Evolutionary conservation across 2,113 vertebrate genomes (phyloP).

Genomic region (Pholis gunnellus): DNA sequence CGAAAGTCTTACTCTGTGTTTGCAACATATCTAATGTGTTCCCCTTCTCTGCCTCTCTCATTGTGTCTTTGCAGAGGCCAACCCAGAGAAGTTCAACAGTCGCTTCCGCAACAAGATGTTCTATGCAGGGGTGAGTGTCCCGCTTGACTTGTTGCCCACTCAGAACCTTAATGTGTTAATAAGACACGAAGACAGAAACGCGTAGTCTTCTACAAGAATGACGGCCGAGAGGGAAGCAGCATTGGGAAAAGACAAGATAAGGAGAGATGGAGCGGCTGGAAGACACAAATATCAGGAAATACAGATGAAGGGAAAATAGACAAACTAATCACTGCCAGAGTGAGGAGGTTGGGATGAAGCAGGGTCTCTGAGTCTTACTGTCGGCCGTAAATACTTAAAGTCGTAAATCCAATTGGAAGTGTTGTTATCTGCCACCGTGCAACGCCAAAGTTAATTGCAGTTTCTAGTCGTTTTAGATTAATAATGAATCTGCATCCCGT

Average conservation of each 20-base stretch:
- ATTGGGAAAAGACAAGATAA: neutral
- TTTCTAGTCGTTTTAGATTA: neutral
- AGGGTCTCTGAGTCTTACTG: neutral
- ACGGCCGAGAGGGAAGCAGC: neutral
- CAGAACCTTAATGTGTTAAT: neutral
- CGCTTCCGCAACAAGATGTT: slow-evolving; percentile 85
- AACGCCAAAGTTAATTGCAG: neutral
- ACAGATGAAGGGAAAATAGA: neutral
- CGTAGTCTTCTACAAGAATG: neutral
- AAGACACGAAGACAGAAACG: neutral
- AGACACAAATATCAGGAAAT: neutral
- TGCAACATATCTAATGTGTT: slow-evolving; percentile 12
- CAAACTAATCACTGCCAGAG: neutral
- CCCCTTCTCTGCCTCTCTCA: slow-evolving; percentile 20
- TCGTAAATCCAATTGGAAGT: neutral
- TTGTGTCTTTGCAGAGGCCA: slow-evolving; percentile 73
- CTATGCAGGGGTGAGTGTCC: slow-evolving; percentile 79
- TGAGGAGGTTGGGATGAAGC: neutral
- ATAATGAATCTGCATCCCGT: neutral
- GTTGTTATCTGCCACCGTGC: neutral
- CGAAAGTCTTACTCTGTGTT: neutral
- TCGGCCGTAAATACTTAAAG: neutral
- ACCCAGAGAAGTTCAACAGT: slow-evolving; percentile 82
- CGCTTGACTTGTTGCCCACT: neutral
- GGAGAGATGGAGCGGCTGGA: neutral